Percentiles rank a stretch among this genome's conserved stretches.
These are phyloP conservation scores for Gortyna flavago DNA, from an alignment of 2,888 invertebrate genomes.

Conservation along the genomic window DNA sequence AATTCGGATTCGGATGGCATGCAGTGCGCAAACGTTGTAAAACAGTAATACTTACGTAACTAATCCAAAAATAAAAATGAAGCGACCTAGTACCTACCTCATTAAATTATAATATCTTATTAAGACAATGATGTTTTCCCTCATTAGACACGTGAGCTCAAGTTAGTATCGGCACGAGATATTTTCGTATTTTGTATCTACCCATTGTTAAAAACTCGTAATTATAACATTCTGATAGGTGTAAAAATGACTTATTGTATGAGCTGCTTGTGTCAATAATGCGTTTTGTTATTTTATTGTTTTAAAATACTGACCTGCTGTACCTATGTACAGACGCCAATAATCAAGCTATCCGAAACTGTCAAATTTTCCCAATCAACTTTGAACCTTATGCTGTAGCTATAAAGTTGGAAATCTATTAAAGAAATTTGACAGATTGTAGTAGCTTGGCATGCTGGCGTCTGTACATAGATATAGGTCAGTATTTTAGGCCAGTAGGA, in stretches of 20 bases:
- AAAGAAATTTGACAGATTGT: too few species aligned
- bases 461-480: too few species aligned
- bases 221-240: background rate
- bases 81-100: background rate
- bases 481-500: too few species aligned
- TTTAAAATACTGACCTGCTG: background rate
- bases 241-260: conserved; percentile 32
- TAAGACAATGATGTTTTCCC: conserved; percentile 35
- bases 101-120: conserved; percentile 13
- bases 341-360: too few species aligned
- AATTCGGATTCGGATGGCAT: background rate
- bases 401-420: too few species aligned
- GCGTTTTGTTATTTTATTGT: conserved; percentile 22
- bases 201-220: conserved; percentile 40
- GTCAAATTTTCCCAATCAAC: too few species aligned
- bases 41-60: background rate
- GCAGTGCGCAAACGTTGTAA: background rate
- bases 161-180: conserved; percentile 10
- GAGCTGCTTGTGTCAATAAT: conserved; percentile 5
- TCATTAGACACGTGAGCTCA: background rate
- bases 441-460: too few species aligned
- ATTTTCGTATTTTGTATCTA: conserved; percentile 7
- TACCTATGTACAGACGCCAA: background rate
- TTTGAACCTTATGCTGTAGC: too few species aligned
- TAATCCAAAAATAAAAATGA: background rate